Evolutionary conservation across 2,888 invertebrate species (phyloP).

Genomic region (Dendrolimus houi): DNA sequence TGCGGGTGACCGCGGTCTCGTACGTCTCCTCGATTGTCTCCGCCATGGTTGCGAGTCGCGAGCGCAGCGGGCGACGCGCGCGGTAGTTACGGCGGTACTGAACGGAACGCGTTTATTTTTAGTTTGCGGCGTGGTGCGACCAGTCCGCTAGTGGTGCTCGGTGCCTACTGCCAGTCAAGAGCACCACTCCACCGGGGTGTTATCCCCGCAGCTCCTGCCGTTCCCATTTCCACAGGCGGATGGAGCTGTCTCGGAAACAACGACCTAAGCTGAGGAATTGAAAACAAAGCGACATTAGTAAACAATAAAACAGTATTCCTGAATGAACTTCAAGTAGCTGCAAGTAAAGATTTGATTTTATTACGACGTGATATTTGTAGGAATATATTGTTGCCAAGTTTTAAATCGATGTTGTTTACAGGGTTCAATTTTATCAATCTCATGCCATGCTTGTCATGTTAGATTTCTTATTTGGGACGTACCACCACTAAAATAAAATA

Average conservation of each 20-base stretch:
- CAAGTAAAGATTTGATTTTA: no score
- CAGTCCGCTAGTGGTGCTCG: slow-evolving; percentile 15
- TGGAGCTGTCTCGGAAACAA: slow-evolving; percentile 3
- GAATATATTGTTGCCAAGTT: no score
- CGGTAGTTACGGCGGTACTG: slow-evolving; percentile 69
- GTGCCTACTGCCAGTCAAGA: slow-evolving; percentile 11
- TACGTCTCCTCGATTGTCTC: slow-evolving; percentile 83
- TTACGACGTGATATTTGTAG: no score
- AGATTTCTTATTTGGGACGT: no score
- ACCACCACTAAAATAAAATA: no score
- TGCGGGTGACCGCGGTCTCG: slow-evolving; percentile 82
- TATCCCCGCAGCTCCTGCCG: slow-evolving; percentile 9
- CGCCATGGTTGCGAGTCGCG: slow-evolving; percentile 76
- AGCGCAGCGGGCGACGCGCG: slow-evolving; percentile 69
- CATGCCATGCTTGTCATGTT: no score
- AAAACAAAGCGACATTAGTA: background rate
- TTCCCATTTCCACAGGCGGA: background rate
- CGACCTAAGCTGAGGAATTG: background rate
- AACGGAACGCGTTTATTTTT: slow-evolving; percentile 64
- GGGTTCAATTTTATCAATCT: no score
- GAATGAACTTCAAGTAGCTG: no score
- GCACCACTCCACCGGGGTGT: slow-evolving; percentile 9
- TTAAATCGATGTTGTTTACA: no score
- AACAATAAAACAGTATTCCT: background rate
- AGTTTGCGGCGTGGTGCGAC: slow-evolving; percentile 52